phyloP scores from a whole-genome alignment of 2,888 invertebrate genomes.

The Microctonus hyperodae region DNA sequence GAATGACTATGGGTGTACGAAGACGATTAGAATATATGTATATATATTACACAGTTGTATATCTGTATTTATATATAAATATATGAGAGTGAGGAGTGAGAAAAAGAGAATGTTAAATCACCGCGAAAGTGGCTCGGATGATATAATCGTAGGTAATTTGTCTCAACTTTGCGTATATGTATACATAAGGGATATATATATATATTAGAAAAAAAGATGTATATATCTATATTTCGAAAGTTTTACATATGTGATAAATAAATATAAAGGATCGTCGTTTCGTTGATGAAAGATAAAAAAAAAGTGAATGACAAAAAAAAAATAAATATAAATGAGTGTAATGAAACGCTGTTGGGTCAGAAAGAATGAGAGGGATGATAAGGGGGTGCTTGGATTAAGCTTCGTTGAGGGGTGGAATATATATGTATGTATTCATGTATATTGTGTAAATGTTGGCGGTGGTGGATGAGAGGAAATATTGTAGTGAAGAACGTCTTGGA shows the following conservation, averaged over 20 bases:
- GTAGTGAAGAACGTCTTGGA: too few species aligned
- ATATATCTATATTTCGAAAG: background rate
- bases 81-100: background rate
- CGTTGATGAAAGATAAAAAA: background rate
- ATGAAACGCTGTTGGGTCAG: background rate
- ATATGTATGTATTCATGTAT: too few species aligned
- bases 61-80: background rate
- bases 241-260: background rate
- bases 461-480: too few species aligned
- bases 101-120: slow-evolving; percentile 27
- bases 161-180: slow-evolving; percentile 25
- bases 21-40: slow-evolving; percentile 1
- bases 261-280: background rate
- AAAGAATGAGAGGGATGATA: background rate
- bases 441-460: too few species aligned
- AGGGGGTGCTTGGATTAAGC: slow-evolving; percentile 13
- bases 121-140: slow-evolving; percentile 23
- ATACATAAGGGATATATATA: background rate
- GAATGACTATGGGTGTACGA: background rate
- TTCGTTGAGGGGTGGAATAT: slow-evolving; percentile 8
- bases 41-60: background rate
- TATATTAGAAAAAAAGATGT: background rate
- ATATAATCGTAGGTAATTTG: slow-evolving; percentile 20
- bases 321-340: slow-evolving; percentile 26
- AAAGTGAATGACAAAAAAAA: background rate